Evolutionary conservation across 2,113 vertebrate species (phyloP), one percentile per base, ranked within the genome.

Genomic region (Pelodiscus sinensis): DNA sequence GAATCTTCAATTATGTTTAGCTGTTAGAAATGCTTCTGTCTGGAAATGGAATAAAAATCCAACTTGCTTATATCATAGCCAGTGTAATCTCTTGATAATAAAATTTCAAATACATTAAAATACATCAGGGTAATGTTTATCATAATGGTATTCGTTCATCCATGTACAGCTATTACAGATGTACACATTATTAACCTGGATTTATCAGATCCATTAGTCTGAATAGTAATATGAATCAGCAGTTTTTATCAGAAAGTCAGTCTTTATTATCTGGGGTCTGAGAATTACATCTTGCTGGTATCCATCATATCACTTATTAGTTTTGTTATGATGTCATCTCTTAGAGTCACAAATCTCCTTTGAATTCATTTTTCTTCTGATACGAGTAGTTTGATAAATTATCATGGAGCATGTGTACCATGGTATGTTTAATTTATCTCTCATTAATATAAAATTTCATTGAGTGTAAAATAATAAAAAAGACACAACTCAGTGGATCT

Each of bases 61-160:
- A 29, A 38, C 19, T 90, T 62, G 44, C 2, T 68, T 93, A 57
- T 24, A 18, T 65, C 4, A 87, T 27, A 92, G 35, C 35, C 75
- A 82, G 87, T 95, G 84, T 65, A 84, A 58, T 90, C 57, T 79
- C 27, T 93, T 79, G 75, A 21, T 89, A 95, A 95, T 92, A 81
- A 93, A 50, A 96, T 93, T 96, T 94, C 22, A 94, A 88, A 93
- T 91, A 54, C 12, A 54, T 92, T 91, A 95, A 92, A 96, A 79
- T 9, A 81, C 35, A 58, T 38, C 3, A n/a, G 21, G 31, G 21
- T 95, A 35, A 75, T 94, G 82, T 79, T 82, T 79, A 5, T 85
- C 81, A 55, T 88, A 56, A 24, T 90, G 21, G 13, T 27, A 87
- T 92, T 79, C 21, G 35, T 90, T 91, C 57, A 3, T 78, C 31